A percentile compares a stretch with the other conserved stretches of the same genome.
These are phyloP conservation scores for Nibea albiflora DNA, from an alignment of 2,113 vertebrate genomes.

Conservation along the genomic window DNA sequence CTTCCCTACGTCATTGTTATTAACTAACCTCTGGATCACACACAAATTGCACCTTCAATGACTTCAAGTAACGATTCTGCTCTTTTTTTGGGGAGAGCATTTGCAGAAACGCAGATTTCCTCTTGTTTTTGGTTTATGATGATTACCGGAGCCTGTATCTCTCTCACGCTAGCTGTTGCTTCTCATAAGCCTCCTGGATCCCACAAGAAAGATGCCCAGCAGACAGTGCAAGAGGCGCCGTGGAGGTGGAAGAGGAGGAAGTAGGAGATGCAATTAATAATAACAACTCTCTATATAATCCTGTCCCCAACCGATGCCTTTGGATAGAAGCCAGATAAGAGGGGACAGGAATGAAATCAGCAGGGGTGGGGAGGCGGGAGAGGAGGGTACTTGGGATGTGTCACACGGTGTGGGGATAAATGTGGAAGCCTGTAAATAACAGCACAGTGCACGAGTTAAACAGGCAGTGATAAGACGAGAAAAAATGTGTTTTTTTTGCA, in stretches of 20 bases:
- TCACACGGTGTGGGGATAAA: constrained; percentile 60
- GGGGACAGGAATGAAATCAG: constrained; percentile 70
- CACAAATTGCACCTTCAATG: neutral
- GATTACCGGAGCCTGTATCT: constrained; percentile 38
- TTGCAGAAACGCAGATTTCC: constrained; percentile 19
- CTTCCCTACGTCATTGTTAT: neutral
- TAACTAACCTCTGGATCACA: constrained; percentile 1
- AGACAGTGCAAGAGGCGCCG: constrained; percentile 57
- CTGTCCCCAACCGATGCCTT: constrained; percentile 75
- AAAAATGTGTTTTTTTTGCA: constrained; percentile 15
- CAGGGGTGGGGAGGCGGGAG: constrained; percentile 21
- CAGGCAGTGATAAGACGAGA: constrained; percentile 50
- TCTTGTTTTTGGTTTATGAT: constrained; percentile 32
- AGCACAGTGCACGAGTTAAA: constrained; percentile 55
- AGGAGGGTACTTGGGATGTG: constrained; percentile 44
- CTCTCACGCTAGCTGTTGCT: constrained; percentile 33
- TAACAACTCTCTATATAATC: constrained; percentile 80
- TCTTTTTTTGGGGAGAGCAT: neutral
- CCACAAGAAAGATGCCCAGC: constrained; percentile 56
- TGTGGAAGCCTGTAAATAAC: constrained; percentile 73
- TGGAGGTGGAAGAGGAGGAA: constrained; percentile 61
- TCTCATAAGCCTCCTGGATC: constrained; percentile 46
- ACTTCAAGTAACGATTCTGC: neutral
- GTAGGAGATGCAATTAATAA: constrained; percentile 75
- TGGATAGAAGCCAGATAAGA: constrained; percentile 75